phyloP scores from a whole-genome alignment of 2,888 invertebrate species.

The Conops quadrifasciatus region DNA sequence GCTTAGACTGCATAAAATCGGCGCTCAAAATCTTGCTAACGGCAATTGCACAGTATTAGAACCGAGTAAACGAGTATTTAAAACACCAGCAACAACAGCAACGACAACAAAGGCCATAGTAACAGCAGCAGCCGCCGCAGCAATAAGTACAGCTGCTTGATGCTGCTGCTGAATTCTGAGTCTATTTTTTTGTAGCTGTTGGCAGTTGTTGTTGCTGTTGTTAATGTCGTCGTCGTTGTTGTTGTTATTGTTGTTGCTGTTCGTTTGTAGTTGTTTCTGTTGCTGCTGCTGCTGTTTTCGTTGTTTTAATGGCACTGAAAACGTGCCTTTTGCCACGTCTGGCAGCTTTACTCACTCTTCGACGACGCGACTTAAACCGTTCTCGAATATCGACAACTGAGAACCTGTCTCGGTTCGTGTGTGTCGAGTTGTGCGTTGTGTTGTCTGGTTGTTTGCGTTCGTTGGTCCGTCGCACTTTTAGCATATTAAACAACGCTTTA shows the following conservation, averaged over 20 bases:
- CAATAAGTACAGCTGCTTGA: neutral
- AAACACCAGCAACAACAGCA: slow-evolving; percentile 10
- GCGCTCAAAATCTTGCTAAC: slow-evolving; percentile 23
- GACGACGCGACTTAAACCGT: neutral
- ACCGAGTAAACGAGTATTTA: slow-evolving; percentile 26
- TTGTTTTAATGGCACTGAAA: neutral
- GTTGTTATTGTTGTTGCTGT: neutral
- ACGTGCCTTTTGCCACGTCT: slow-evolving; percentile 28
- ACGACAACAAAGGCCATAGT: neutral
- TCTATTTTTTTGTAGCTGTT: too few species aligned
- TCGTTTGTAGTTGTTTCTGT: too few species aligned
- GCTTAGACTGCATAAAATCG: slow-evolving; percentile 27
- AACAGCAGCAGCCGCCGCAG: neutral
- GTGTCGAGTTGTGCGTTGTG: slow-evolving; percentile 36
- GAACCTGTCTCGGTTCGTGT: slow-evolving; percentile 25
- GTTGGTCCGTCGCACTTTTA: neutral
- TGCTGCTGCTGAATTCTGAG: too few species aligned
- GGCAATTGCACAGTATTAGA: slow-evolving; percentile 17
- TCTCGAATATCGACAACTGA: slow-evolving; percentile 10
- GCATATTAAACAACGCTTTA: slow-evolving; percentile 40
- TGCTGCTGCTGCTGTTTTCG: slow-evolving; percentile 2
- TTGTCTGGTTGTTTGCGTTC: neutral
- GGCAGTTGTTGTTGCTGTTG: slow-evolving; percentile 4
- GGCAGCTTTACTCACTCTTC: slow-evolving; percentile 11
- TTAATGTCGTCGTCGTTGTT: slow-evolving; percentile 1